Conservation (phyloP, 2,797 vertebrate species). For the Clamator glandarius region DNA sequence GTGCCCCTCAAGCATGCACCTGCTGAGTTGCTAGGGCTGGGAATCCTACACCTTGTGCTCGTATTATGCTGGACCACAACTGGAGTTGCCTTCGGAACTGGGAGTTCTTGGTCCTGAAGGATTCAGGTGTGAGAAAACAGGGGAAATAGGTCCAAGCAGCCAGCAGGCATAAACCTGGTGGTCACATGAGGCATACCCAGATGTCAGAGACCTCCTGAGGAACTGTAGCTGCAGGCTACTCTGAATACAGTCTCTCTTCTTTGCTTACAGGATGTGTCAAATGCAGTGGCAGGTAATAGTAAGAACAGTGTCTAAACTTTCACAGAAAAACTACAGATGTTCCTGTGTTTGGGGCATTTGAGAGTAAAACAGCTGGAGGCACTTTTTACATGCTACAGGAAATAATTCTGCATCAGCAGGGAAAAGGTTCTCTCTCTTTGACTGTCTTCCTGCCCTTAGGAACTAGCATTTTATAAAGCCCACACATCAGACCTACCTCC, state of each 20-base stretch:
- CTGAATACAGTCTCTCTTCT: background rate
- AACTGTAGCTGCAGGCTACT: background rate
- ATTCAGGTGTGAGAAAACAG: background rate
- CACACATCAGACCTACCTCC: background rate
- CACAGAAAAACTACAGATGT: background rate
- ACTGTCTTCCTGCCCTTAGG: background rate
- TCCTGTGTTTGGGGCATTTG: background rate
- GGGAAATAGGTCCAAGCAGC: background rate
- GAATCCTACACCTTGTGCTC: background rate
- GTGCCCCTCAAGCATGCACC: background rate
- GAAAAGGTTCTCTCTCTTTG: background rate
- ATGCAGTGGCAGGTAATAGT: background rate
- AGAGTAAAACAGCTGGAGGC: background rate
- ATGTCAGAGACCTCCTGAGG: background rate
- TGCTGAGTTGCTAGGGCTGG: background rate
- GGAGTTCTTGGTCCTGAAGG: background rate
- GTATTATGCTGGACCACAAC: background rate
- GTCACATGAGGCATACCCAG: accelerated
- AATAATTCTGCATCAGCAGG: background rate
- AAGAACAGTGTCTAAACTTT: background rate
- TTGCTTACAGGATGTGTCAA: background rate
- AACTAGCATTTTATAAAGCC: background rate
- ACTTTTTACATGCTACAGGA: background rate
- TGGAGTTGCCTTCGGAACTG: background rate
- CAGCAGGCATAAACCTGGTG: background rate